A percentile compares a stretch with the other conserved stretches of the same genome.
Evolutionary conservation across 2,797 vertebrate genomes (phyloP).

Genomic region (Myotis pilosus): DNA sequence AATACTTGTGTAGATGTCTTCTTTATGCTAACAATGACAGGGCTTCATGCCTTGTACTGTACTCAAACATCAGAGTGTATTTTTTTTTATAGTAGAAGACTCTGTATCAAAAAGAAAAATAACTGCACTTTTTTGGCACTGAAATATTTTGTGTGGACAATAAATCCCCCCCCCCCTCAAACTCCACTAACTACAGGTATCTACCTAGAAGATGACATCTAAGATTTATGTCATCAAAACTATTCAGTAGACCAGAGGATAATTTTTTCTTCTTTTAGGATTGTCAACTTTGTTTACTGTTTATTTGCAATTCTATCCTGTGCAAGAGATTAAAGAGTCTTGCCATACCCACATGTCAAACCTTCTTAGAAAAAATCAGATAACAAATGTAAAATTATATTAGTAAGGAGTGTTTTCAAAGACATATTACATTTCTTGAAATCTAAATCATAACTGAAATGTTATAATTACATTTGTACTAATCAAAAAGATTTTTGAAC

Average conservation of each 20-base stretch:
- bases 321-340: constrained; percentile 64
- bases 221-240: constrained; percentile 61
- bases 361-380: constrained; percentile 50
- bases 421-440: constrained; percentile 38
- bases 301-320: constrained; percentile 63
- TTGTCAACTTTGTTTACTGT: constrained; percentile 74
- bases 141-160: constrained; percentile 68
- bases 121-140: constrained; percentile 58
- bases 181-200: constrained; percentile 65
- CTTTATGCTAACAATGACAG: constrained; percentile 82
- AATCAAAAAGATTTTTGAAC: constrained; percentile 61
- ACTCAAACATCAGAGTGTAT: constrained; percentile 74
- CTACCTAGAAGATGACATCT: constrained; percentile 65
- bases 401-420: constrained; percentile 57
- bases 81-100: constrained; percentile 56
- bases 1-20: constrained; percentile 79
- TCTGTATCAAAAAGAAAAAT: constrained; percentile 68
- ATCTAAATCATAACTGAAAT: constrained; percentile 52
- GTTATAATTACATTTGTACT: constrained; percentile 66
- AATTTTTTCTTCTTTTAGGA: constrained; percentile 63
- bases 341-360: constrained; percentile 38
- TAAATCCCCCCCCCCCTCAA: constrained; percentile 44
- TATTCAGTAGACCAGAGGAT: constrained; percentile 59
- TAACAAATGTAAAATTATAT: constrained; percentile 54
- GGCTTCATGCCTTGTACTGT: constrained; percentile 59